A percentile compares a stretch with the other conserved stretches of the same genome.
Conservation (phyloP, 2,797 vertebrate species). For the Xenopus petersii region DNA sequence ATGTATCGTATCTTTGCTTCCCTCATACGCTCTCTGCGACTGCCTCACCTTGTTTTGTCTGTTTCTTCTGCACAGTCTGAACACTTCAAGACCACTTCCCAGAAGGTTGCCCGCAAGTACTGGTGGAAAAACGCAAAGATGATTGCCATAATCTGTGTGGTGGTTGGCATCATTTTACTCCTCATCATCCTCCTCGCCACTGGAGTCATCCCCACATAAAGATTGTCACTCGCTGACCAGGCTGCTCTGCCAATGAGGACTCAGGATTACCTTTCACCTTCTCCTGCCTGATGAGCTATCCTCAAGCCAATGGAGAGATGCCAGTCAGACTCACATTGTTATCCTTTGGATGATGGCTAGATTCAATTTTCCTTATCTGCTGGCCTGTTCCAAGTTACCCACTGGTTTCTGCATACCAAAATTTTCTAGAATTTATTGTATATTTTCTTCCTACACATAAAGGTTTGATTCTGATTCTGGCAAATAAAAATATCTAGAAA, state of each 20-base stretch:
- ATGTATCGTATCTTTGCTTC: no score
- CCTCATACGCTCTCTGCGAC: no score
- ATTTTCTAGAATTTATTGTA: no score
- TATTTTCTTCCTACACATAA: no score
- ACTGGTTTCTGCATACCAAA: neutral
- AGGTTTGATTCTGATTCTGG: no score
- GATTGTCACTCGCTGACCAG: neutral
- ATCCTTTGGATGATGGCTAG: neutral
- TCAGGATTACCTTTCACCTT: neutral
- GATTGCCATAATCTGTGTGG: conserved; percentile 74
- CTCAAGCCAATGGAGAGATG: neutral
- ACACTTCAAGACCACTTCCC: conserved; percentile 86
- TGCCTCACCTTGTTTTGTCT: neutral
- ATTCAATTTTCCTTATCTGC: neutral
- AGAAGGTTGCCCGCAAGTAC: conserved; percentile 84
- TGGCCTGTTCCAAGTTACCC: neutral
- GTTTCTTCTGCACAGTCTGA: conserved; percentile 70
- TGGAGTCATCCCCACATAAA: conserved; percentile 72
- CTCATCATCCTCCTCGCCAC: conserved; percentile 84
- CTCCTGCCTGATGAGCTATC: neutral
- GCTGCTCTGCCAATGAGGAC: conserved; percentile 11
- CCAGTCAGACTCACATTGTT: neutral
- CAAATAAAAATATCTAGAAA: no score
- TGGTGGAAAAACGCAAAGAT: conserved; percentile 94
- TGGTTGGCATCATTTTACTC: conserved; percentile 77